Evolutionary conservation across 1,140 invertebrate species (phyloP), one percentile per base, ranked within the genome.

Genomic region (Lethrus apterus): DNA sequence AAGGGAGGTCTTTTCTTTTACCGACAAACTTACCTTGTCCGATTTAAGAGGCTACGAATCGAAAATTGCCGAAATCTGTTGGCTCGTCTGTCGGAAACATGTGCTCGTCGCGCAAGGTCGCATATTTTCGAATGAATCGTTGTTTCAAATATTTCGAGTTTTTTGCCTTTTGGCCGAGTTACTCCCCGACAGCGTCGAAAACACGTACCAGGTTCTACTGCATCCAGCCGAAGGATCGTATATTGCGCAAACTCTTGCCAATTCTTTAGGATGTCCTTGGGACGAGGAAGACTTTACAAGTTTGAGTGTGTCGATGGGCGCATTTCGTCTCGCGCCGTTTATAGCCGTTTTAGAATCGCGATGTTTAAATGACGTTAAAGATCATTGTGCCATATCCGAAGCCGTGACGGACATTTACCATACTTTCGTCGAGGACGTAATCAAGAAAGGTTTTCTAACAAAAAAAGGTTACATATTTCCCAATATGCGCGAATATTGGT

Each of bases 401-500:
- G 83, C 82, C 2, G 76, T 88, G 1, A 75, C 83, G 34, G 83
- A 86, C 55, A 71, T 89, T 11, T 80, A 83, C 58, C 79, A 85
- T 52, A 83, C 77, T n/a, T 85, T 84, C 44, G 76, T 89, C 30
- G 76, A 83, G 44, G 84, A 88, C 69, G 81, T 86, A 24, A 77
- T 89, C n/a, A 87, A 87, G 67, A 87, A 87, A 79, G 84, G 83
- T 11, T 76, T 75, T 57, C 68, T 87, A 24, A 73, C 77, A 54
- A 88, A 86, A 62, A 76, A 78, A 54, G 84, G 84, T 1, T 85
- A 83, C 54, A 70, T 86, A 4, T 64, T 89, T 38, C 83, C 82
- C 7, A 83, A 79, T 1, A 78, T 84, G 69, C 72, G 79, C n/a
- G 84, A 85, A 48, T 81, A 84, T 59, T 87, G 84, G 81, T 86